A percentile compares a stretch with the other conserved stretches of the same genome.
These are phyloP conservation scores for Gobio gobio DNA, from an alignment of 2,113 vertebrate species.

Conservation along the genomic window DNA sequence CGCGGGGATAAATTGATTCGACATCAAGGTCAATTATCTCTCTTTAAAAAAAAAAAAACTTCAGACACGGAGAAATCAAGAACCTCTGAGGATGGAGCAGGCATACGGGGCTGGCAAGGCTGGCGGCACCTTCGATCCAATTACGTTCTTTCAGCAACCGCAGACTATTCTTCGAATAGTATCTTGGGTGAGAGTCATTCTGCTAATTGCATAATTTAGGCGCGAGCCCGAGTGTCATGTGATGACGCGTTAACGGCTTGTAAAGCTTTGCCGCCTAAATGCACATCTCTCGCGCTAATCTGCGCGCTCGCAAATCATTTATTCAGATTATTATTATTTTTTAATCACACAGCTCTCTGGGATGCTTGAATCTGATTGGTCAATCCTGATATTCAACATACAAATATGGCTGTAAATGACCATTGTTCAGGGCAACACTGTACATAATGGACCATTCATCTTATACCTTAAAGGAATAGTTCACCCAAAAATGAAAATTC, in stretches of 20 bases:
- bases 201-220: constrained; percentile 37
- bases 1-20: constrained; percentile 1
- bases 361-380: not conserved
- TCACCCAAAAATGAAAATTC: no score
- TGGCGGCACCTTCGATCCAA: constrained; percentile 65
- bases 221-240: constrained; percentile 54
- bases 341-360: not conserved
- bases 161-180: constrained; percentile 66
- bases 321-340: not conserved
- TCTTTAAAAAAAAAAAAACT: not conserved
- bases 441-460: not conserved
- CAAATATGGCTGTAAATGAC: not conserved
- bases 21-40: constrained; percentile 45
- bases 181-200: constrained; percentile 66
- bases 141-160: constrained; percentile 67
- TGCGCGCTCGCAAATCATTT: not conserved
- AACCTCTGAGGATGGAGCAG: constrained; percentile 64
- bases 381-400: not conserved
- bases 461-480: no score
- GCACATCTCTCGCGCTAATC: not conserved
- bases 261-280: constrained; percentile 32
- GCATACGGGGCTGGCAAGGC: constrained; percentile 70
- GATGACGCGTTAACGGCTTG: constrained; percentile 22
- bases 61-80: constrained; percentile 26
- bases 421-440: not conserved